A percentile compares a stretch with the other conserved stretches of the same genome.
phyloP scores from a whole-genome alignment of 2,888 invertebrate species.

The Pachliopta kotzebuea region DNA sequence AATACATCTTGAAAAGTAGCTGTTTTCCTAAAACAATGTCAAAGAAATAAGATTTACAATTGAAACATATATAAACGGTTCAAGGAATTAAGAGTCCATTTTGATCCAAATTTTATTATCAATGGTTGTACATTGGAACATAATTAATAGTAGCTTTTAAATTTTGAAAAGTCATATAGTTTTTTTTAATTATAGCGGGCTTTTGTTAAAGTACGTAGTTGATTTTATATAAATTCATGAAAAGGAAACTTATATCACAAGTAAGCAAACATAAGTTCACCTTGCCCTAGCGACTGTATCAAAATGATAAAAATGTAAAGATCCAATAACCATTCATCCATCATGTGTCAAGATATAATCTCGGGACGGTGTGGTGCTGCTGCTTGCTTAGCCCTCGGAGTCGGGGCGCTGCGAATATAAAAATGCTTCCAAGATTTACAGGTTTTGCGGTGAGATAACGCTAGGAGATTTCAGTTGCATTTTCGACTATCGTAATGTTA shows the following conservation, averaged over 20 bases:
- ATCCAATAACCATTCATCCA: constrained; percentile 91
- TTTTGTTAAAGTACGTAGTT: no score
- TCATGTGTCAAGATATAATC: constrained; percentile 87
- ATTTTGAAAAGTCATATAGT: no score
- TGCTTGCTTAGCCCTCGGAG: constrained; percentile 72
- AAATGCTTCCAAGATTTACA: constrained; percentile 79
- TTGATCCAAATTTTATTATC: no score
- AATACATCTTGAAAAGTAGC: no score
- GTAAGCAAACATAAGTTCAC: constrained; percentile 48
- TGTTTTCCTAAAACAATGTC: no score
- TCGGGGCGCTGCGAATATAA: constrained; percentile 71
- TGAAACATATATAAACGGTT: no score
- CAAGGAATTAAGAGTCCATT: no score
- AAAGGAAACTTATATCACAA: constrained; percentile 43
- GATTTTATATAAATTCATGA: neutral
- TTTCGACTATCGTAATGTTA: constrained; percentile 29
- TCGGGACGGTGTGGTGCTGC: constrained; percentile 70
- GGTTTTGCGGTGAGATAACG: constrained; percentile 67
- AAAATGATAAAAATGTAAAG: constrained; percentile 83
- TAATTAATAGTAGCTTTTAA: no score
- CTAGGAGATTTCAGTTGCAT: constrained; percentile 65
- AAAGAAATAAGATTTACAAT: no score
- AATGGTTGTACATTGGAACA: no score
- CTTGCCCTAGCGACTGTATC: constrained; percentile 73
- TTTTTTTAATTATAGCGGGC: no score